phyloP scores from a whole-genome alignment of 2,797 vertebrate species.

The Neosalanx taihuensis region DNA sequence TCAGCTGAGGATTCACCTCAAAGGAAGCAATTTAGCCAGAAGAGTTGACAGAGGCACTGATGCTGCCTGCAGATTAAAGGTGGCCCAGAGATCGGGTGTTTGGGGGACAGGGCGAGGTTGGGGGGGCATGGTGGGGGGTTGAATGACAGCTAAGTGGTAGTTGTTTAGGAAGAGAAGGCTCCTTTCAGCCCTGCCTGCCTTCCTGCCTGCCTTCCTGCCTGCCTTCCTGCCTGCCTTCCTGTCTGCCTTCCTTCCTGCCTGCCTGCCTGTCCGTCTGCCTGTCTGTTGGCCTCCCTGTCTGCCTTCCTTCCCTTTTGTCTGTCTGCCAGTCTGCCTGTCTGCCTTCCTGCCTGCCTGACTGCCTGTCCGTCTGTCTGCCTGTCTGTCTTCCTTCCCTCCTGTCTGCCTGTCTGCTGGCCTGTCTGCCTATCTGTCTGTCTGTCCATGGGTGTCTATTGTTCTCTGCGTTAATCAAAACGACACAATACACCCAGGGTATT shows the following conservation, averaged over 20 bases:
- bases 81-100: too few species aligned
- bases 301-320: neutral
- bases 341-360: neutral
- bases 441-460: too few species aligned
- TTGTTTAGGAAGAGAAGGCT: too few species aligned
- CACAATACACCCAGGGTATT: too few species aligned
- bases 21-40: neutral
- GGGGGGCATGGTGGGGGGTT: too few species aligned
- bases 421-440: neutral
- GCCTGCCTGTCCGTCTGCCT: conserved; percentile 4
- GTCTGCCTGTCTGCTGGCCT: too few species aligned
- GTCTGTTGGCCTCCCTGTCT: conserved; percentile 37
- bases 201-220: conserved; percentile 1
- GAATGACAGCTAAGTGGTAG: too few species aligned
- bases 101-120: too few species aligned
- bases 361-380: neutral
- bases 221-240: conserved; percentile 16
- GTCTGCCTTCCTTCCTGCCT: conserved; percentile 24
- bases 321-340: neutral
- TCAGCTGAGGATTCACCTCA: neutral
- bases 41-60: neutral
- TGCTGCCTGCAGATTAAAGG: neutral
- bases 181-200: neutral
- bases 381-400: neutral
- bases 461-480: neutral